These are phyloP conservation scores for Heliconius ethilla DNA, from an alignment of 2,888 invertebrate genomes.

Conservation along the genomic window DNA sequence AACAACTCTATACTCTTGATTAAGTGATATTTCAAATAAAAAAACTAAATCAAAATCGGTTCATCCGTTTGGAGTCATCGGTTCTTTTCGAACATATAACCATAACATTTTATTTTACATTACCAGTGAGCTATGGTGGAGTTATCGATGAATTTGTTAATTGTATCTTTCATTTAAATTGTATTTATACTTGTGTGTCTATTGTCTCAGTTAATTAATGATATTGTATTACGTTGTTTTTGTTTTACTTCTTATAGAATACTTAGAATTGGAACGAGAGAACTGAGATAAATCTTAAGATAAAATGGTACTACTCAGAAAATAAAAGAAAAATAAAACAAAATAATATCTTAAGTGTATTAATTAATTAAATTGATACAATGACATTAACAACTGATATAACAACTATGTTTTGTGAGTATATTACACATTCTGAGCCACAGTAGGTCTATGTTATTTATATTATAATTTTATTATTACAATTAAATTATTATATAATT, in stretches of 20 bases:
- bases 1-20: too few species aligned
- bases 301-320: not conserved
- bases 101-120: not conserved
- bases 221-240: not conserved
- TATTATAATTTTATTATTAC: too few species aligned
- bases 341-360: too few species aligned
- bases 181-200: not conserved
- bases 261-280: not conserved
- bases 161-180: not conserved
- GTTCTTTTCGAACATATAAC: not conserved
- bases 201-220: not conserved
- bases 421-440: too few species aligned
- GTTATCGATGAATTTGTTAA: not conserved
- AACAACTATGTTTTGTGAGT: too few species aligned
- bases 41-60: too few species aligned
- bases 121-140: not conserved
- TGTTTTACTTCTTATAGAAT: not conserved
- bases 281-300: not conserved
- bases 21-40: too few species aligned
- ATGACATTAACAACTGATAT: too few species aligned
- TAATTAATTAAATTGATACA: too few species aligned
- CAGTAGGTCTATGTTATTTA: too few species aligned
- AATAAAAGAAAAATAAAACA: not conserved
- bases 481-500: too few species aligned
- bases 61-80: too few species aligned